Percentiles rank a stretch among this genome's conserved stretches.
These are phyloP conservation scores for Pyralis farinalis DNA, from an alignment of 2,888 invertebrate species.

Conservation along the genomic window DNA sequence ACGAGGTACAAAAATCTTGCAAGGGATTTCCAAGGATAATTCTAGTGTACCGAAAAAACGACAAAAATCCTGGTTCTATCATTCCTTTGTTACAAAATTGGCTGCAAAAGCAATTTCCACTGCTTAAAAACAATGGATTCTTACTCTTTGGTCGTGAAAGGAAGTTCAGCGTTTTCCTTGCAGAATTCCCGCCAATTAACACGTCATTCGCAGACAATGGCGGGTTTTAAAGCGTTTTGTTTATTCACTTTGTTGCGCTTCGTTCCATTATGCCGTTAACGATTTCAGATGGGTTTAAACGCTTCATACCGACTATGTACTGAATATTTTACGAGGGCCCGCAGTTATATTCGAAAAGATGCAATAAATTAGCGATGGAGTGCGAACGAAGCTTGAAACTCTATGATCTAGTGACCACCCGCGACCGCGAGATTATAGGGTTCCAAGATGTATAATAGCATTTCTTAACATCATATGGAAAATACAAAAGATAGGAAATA, in stretches of 20 bases:
- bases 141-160: constrained; percentile 30
- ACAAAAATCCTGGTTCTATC: too few species aligned
- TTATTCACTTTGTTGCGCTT: constrained; percentile 48
- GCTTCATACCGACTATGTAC: constrained; percentile 20
- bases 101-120: constrained; percentile 4
- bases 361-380: constrained; percentile 59
- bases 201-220: constrained; percentile 63
- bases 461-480: too few species aligned
- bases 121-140: constrained; percentile 8
- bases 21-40: too few species aligned
- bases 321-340: constrained; percentile 31
- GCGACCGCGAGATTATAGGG: too few species aligned
- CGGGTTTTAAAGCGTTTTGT: constrained; percentile 53
- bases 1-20: too few species aligned
- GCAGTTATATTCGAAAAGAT: constrained; percentile 31
- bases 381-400: constrained; percentile 43
- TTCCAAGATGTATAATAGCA: too few species aligned
- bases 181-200: constrained; percentile 69
- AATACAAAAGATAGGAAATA: too few species aligned
- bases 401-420: constrained; percentile 26
- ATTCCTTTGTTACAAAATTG: too few species aligned
- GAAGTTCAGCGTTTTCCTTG: constrained; percentile 39
- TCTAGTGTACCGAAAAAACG: too few species aligned
- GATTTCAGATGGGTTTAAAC: constrained; percentile 37
- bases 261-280: constrained; percentile 50